Evolutionary conservation across 2,797 vertebrate genomes (phyloP).

Genomic region (Fratercula arctica): DNA sequence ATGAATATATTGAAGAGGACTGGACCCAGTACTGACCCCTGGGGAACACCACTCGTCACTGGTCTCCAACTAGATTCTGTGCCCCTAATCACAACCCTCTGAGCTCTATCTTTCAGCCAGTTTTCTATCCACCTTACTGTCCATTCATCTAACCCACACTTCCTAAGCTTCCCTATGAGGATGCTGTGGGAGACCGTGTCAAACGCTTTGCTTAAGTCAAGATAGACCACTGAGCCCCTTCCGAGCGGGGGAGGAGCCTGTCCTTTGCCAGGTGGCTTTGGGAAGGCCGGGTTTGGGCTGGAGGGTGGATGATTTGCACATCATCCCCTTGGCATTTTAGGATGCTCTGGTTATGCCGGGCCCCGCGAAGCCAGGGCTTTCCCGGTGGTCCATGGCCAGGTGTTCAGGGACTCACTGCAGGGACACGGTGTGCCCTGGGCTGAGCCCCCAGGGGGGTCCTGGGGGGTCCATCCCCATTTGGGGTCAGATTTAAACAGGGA

Average conservation of each 20-base stretch:
- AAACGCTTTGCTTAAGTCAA: too few relatives aligned
- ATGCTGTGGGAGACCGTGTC: too few relatives aligned
- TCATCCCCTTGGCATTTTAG: not conserved
- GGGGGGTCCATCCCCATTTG: not conserved
- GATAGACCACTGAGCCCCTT: not conserved
- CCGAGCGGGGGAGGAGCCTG: not conserved
- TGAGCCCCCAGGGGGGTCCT: not conserved
- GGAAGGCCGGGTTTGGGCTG: fast-evolving
- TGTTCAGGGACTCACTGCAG: fast-evolving
- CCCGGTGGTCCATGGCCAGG: fast-evolving
- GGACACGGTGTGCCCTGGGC: not conserved
- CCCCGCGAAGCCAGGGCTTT: fast-evolving
- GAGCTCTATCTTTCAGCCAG: too few relatives aligned
- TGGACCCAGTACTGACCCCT: too few relatives aligned
- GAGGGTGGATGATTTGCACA: not conserved
- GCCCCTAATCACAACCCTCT: too few relatives aligned
- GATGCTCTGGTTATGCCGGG: not conserved
- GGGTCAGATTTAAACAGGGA: conserved; percentile 2
- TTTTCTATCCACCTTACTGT: too few relatives aligned
- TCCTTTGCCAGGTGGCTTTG: not conserved
- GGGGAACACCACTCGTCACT: too few relatives aligned
- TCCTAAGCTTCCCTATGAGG: too few relatives aligned
- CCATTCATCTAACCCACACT: too few relatives aligned
- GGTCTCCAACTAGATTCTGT: too few relatives aligned
- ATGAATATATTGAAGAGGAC: too few relatives aligned